Evolutionary conservation across 2,797 vertebrate genomes (phyloP), one percentile per base, ranked within the genome.

Genomic region (Silurus lanzhouensis): DNA sequence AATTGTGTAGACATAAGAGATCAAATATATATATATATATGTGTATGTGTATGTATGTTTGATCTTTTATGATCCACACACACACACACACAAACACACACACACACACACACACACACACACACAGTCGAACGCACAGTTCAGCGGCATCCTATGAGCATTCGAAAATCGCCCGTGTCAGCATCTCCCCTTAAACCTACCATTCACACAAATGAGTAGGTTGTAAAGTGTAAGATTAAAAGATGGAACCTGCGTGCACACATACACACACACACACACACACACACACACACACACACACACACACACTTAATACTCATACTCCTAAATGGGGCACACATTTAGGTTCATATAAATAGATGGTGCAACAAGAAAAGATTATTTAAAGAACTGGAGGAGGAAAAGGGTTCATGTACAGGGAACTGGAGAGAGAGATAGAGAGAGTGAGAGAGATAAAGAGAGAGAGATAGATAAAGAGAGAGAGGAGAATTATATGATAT

Each of bases 341-440:
- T 91, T 64, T 91, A 91, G 91, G 92, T 91, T 95, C 93, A 93
- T 89, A 90, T 94, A 95, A 95, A 94, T 91, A 91, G 91, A 91
- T 89, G 90, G 88, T 91, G 89, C 92, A 92, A 89, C 87, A 93
- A 93, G 93, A 92, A 91, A 86, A 86, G 78, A 91, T 88, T 96
- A 94, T 91, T 90, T 95, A 95, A 95, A 94, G 91, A 90, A 92
- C 92, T 90, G 88, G 83, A 92, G 89, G 90, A 88, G 92, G 91
- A 93, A 93, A 95, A 93, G 94, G 93, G 94, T 95, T 94, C 93
- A 95, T 93, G 92, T 93, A 94, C 92, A 94, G 91, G 91, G 87
- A 84, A 68, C 58, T n/a, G 25, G 80, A n/a, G 84, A 90, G 89
- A 93, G 93, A 93, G n/a, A n/a, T n/a, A n/a, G 38, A 38, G 31